Percentiles rank a stretch among this genome's conserved stretches.
phyloP scores from a whole-genome alignment of 1,140 invertebrate genomes.

The Agrypnia vestita region DNA sequence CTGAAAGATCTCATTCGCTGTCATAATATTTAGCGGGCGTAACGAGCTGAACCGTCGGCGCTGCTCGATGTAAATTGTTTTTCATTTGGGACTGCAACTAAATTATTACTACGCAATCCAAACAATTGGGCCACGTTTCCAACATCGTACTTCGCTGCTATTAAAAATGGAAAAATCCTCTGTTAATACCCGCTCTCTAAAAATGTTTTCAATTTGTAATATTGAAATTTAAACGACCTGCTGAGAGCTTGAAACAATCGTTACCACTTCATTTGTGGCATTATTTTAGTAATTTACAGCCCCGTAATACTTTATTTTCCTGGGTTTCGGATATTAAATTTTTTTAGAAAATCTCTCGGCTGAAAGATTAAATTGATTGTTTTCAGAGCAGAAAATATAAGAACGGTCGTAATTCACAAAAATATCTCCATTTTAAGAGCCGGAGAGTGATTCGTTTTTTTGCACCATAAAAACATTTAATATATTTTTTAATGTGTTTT shows the following conservation, averaged over 20 bases:
- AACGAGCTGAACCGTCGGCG: neutral
- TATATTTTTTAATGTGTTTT: too few species aligned
- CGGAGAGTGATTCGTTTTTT: too few species aligned
- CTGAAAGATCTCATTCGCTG: too few species aligned
- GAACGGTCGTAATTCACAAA: too few species aligned
- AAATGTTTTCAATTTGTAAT: neutral
- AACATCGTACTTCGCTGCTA: neutral
- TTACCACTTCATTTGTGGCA: neutral
- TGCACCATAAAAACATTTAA: too few species aligned
- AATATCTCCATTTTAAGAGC: too few species aligned
- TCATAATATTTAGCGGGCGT: neutral
- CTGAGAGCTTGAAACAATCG: neutral
- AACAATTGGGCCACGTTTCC: neutral
- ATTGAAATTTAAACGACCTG: slow-evolving; percentile 2
- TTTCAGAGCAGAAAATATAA: too few species aligned
- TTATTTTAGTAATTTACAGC: slow-evolving; percentile 19
- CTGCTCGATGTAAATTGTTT: slow-evolving; percentile 17
- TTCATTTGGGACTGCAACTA: neutral
- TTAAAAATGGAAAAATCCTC: too few species aligned
- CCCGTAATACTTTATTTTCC: slow-evolving; percentile 1
- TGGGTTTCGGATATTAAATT: neutral
- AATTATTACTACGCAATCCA: slow-evolving; percentile 23
- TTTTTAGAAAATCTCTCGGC: too few species aligned
- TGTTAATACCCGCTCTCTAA: neutral
- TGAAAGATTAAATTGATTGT: too few species aligned